Conservation (phyloP, 30 jellyfish, hydroid and myxozoan genomes). For the Turritopsis rubra region DNA sequence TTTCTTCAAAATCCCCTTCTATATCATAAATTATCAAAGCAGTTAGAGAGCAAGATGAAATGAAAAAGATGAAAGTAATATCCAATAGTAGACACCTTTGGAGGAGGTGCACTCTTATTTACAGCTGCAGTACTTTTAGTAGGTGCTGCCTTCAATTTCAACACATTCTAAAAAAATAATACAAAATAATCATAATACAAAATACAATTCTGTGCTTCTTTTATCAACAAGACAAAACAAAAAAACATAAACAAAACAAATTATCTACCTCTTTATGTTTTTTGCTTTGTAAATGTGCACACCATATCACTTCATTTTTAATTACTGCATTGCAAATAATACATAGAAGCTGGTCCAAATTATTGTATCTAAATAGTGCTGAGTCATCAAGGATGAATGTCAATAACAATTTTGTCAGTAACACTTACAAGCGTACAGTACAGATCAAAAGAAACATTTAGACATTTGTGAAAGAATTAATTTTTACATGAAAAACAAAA, state of each 20-base stretch:
- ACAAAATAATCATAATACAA: background rate
- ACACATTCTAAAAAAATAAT: background rate
- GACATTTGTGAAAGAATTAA: too few species aligned
- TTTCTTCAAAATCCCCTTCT: background rate
- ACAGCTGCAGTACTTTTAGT: background rate
- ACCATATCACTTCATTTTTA: slow-evolving; percentile 76
- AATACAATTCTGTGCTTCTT: background rate
- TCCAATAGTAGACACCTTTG: background rate
- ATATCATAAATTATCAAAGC: too few species aligned
- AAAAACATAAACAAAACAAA: background rate
- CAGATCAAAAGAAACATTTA: too few species aligned
- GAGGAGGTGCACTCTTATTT: background rate
- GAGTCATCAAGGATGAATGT: background rate
- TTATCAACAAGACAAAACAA: background rate
- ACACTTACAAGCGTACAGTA: background rate
- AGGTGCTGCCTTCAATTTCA: background rate
- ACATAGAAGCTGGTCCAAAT: slow-evolving; percentile 59
- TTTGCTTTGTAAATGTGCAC: slow-evolving; percentile 69
- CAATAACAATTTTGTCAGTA: background rate
- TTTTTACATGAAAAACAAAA: too few species aligned
- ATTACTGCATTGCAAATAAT: slow-evolving; percentile 53
- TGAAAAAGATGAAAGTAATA: background rate
- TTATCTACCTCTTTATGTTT: slow-evolving; percentile 74
- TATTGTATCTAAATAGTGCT: slow-evolving; percentile 35
- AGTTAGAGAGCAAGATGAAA: background rate